A percentile compares a stretch with the other conserved stretches of the same genome.
These are phyloP conservation scores for Nomada fucata DNA, from an alignment of 2,888 invertebrate genomes.

Conservation along the genomic window DNA sequence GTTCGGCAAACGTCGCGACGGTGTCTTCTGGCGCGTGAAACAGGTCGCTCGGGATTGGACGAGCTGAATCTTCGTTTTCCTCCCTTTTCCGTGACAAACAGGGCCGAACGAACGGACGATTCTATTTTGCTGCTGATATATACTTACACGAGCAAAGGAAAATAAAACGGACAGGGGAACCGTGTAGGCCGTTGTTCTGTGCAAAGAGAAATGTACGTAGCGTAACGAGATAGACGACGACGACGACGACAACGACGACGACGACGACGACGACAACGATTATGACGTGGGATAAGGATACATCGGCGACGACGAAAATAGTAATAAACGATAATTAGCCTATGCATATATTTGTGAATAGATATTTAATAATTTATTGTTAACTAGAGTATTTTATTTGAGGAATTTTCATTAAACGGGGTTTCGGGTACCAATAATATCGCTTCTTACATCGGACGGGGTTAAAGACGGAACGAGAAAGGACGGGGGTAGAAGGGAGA, in stretches of 20 bases:
- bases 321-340: conserved; percentile 70
- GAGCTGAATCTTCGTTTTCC: conserved; percentile 30
- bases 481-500: background rate
- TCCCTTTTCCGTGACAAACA: conserved; percentile 13
- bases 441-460: conserved; percentile 64
- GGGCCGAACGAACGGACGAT: conserved; percentile 22
- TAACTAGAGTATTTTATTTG: conserved; percentile 79
- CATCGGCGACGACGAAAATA: conserved; percentile 52
- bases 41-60: conserved; percentile 13
- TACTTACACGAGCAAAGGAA: conserved; percentile 48
- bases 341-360: conserved; percentile 83
- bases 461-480: background rate
- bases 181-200: conserved; percentile 61
- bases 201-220: conserved; percentile 61
- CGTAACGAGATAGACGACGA: conserved; percentile 46
- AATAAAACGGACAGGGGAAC: conserved; percentile 50
- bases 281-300: conserved; percentile 27
- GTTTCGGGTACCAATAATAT: conserved; percentile 80
- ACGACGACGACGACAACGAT: conserved; percentile 48
- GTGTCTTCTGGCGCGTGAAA: conserved; percentile 23
- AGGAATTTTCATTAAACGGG: conserved; percentile 74
- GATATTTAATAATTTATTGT: conserved; percentile 84
- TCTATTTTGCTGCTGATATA: conserved; percentile 34
- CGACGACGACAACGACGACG: conserved; percentile 43
- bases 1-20: background rate